Evolutionary conservation across 2,888 invertebrate genomes (phyloP).

Genomic region (Lasioglossum lativentre): DNA sequence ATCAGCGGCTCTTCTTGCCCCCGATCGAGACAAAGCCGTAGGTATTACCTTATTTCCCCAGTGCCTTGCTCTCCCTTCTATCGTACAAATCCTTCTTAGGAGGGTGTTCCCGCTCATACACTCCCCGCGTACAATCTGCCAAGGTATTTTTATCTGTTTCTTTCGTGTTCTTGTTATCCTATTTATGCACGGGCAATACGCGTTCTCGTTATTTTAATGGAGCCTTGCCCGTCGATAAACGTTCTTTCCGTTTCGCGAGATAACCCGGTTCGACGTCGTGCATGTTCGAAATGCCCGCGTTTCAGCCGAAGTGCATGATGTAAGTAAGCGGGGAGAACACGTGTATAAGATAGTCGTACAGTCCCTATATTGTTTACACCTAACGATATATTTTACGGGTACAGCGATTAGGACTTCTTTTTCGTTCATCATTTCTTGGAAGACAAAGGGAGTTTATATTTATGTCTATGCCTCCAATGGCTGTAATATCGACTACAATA

Average conservation of each 20-base stretch:
- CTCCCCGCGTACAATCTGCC: conserved; percentile 53
- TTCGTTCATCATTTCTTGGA: too few relatives aligned
- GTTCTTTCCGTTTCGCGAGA: background rate
- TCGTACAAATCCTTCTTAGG: conserved; percentile 78
- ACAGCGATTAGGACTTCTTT: too few relatives aligned
- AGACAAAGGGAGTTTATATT: too few relatives aligned
- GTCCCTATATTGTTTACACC: too few relatives aligned
- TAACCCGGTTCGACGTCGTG: background rate
- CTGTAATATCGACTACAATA: background rate
- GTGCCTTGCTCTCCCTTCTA: conserved; percentile 74
- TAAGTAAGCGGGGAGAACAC: background rate
- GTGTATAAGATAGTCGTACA: background rate
- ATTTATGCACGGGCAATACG: conserved; percentile 38
- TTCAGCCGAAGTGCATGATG: background rate
- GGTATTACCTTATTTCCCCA: conserved; percentile 82
- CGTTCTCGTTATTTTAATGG: conserved; percentile 52
- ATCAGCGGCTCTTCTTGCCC: conserved; percentile 65
- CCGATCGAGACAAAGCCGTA: conserved; percentile 80
- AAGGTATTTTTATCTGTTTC: conserved; percentile 41
- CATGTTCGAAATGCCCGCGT: background rate
- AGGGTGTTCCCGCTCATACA: conserved; percentile 58
- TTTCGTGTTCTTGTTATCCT: conserved; percentile 34
- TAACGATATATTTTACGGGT: too few relatives aligned
- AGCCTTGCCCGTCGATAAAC: conserved; percentile 10
- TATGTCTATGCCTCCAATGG: background rate